Conservation (phyloP, 2,113 vertebrate genomes). For the Alethe diademata region DNA sequence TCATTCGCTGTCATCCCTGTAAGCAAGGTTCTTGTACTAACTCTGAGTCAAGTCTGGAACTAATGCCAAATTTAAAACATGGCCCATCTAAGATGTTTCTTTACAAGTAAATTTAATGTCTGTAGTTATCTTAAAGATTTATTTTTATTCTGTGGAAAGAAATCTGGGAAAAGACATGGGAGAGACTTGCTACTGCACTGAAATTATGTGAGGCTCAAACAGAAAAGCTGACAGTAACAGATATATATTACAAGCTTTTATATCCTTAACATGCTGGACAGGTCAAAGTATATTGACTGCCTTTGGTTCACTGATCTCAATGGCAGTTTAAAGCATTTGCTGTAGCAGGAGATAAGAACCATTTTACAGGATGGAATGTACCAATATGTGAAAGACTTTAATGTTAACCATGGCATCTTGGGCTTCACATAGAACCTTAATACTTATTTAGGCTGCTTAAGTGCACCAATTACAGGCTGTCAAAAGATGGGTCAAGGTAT, state of each 20-base stretch:
- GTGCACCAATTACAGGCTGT: not conserved
- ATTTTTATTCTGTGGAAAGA: not conserved
- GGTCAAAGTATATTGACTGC: not conserved
- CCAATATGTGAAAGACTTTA: not conserved
- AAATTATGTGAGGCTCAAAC: not conserved
- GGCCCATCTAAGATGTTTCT: not conserved
- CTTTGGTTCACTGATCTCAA: not conserved
- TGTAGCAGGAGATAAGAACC: not conserved
- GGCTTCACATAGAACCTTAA: not conserved
- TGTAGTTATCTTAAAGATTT: not conserved
- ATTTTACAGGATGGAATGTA: not conserved
- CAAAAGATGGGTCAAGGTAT: not conserved
- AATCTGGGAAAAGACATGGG: not conserved
- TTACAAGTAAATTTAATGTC: not conserved
- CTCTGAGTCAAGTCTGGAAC: slow-evolving; percentile 49
- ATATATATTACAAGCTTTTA: not conserved
- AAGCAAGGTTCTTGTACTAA: slow-evolving; percentile 37
- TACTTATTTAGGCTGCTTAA: not conserved
- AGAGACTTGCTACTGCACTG: not conserved
- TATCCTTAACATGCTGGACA: not conserved
- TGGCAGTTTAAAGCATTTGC: not conserved
- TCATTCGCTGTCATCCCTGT: not conserved
- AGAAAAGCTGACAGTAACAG: not conserved
- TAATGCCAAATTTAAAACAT: slow-evolving; percentile 25
- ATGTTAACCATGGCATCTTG: not conserved